phyloP scores from a whole-genome alignment of 2,888 invertebrate species.

The Euphydryas editha region DNA sequence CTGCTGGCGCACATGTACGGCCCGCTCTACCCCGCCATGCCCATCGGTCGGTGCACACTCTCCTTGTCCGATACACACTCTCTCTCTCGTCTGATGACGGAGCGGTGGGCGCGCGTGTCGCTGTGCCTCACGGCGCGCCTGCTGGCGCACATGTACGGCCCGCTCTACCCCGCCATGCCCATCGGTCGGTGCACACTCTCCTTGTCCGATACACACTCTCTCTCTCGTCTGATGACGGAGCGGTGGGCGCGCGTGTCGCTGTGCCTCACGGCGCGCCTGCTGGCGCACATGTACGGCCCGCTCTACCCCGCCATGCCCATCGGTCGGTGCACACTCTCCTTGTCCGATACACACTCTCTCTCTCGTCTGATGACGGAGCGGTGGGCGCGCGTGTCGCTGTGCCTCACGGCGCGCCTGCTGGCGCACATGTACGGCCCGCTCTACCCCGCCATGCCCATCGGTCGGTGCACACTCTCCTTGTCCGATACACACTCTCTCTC shows the following conservation, averaged over 20 bases:
- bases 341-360: slow-evolving; percentile 65
- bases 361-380: slow-evolving; percentile 96
- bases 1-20: slow-evolving; percentile 93
- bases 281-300: slow-evolving; percentile 95
- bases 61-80: background rate
- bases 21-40: slow-evolving; percentile 90
- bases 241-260: slow-evolving; percentile 94
- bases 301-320: slow-evolving; percentile 91
- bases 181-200: slow-evolving; percentile 66
- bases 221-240: slow-evolving; percentile 92
- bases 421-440: slow-evolving; percentile 94
- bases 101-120: slow-evolving; percentile 94
- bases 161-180: slow-evolving; percentile 91
- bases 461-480: slow-evolving; percentile 49
- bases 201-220: background rate
- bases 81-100: slow-evolving; percentile 92
- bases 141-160: slow-evolving; percentile 94
- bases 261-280: slow-evolving; percentile 85
- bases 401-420: slow-evolving; percentile 92
- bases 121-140: slow-evolving; percentile 85
- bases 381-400: slow-evolving; percentile 97
- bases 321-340: slow-evolving; percentile 49
- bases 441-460: slow-evolving; percentile 91
- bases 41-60: slow-evolving; percentile 76
- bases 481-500: background rate